Conservation (phyloP, 2,888 invertebrate genomes). For the Drosophila tripunctata region DNA sequence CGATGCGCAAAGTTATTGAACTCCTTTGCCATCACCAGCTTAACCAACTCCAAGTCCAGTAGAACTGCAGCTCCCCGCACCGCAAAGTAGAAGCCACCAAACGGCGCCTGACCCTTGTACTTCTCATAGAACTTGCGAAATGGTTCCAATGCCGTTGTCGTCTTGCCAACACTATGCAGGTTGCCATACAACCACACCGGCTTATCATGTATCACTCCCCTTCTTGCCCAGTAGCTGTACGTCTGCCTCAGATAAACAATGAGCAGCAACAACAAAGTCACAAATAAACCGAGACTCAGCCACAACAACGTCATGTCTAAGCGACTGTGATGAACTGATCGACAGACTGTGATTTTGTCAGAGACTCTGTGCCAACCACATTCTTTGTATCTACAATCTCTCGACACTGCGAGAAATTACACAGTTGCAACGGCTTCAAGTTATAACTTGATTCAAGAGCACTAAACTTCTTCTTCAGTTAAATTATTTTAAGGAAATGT, state of each 20-base stretch:
- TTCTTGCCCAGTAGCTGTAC: constrained; percentile 66
- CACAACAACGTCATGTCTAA: constrained; percentile 41
- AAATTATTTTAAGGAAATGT: too few species aligned
- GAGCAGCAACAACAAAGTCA: constrained; percentile 19
- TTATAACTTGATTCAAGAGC: background rate
- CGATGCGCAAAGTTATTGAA: constrained; percentile 82
- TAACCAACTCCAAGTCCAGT: constrained; percentile 81
- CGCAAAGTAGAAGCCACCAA: constrained; percentile 76
- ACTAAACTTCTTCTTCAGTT: too few species aligned
- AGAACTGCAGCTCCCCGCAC: constrained; percentile 63
- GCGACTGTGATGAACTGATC: constrained; percentile 22
- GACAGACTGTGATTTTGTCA: background rate
- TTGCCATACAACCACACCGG: constrained; percentile 70
- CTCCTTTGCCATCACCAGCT: constrained; percentile 82
- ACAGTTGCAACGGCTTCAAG: too few species aligned
- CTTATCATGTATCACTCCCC: constrained; percentile 64
- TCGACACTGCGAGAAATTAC: background rate
- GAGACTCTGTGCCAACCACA: background rate
- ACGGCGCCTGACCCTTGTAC: constrained; percentile 66
- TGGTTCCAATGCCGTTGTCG: constrained; percentile 56
- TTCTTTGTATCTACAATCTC: background rate
- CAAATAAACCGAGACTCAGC: constrained; percentile 31
- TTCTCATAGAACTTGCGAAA: constrained; percentile 70
- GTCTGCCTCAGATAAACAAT: constrained; percentile 34
- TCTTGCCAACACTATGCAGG: constrained; percentile 57